Base-by-base conservation (phyloP, 2,888 invertebrate species). In the Tromatobia lineatoria region DNA sequence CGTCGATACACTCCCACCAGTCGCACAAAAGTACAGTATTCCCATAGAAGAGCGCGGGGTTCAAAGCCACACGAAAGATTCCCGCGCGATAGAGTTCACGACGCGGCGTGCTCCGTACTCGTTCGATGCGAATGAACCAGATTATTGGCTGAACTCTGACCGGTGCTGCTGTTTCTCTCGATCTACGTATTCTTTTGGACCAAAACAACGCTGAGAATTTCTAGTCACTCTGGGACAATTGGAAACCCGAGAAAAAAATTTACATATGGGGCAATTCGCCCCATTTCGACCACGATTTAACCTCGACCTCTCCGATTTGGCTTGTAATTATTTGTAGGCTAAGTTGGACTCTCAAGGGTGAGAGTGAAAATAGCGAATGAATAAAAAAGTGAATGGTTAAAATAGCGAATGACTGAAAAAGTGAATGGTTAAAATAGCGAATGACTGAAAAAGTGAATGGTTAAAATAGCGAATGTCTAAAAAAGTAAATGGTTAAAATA, bases 81-180 rank as follows among this genome's bases (percentile, higher is more conserved):
- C 85, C 80, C 79, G 66, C 76, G 84, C 77, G 88, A 85, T 85
- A 85, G 80, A 64, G 67, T 52, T 61, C 47, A 54, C 77, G 78
- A 38, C 25, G 73, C 61, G 61, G 61, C 61, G 61, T 61, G 61
- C 61, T 61, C 29, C 61, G 38, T 38, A 61, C 61, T 61, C 61
- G 18, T 34, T 61, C 61, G 50, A 23, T 69, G 75, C 82, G 89
- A 90, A 90, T 90, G 91, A 91, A 92, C 92, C 90, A 90, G 91
- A 92, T 92, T 92, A 92, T 92, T 91, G 91, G 90, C 90, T 90
- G 92, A 92, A 91, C 90, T 90, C 90, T 91, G 91, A 92, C 91
- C 92, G 89, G 87, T 42, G 38, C 38, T 38, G 38, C 29, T 7
- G 18, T 34, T 18, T 10, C 61, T 34, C 34, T 83, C 88, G 89